Base-by-base conservation (phyloP, 2,797 vertebrate species). In the Ataeniobius toweri region DNA sequence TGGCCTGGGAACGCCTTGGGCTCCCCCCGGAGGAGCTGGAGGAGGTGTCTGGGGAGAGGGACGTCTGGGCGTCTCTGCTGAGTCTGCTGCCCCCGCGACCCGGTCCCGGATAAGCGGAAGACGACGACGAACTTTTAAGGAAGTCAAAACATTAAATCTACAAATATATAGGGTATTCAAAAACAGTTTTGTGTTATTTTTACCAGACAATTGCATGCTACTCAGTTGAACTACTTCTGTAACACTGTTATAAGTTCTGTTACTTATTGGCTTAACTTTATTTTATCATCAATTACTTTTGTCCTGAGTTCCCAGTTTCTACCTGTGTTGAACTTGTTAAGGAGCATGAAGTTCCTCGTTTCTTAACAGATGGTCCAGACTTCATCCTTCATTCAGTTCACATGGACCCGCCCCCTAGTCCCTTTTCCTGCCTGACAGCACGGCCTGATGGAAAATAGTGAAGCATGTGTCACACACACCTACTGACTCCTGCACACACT, bases 351-450 rank as follows among this genome's bases (percentile, higher is more conserved):
- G 51, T 53, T 6, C 24, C 5, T 46, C n/a, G 2, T 71, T 39
- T 39, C 14, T 28, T 4, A 39, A 61, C 58, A 13, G 46, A 20
- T 50, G 12, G 5, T 76, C 67, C 0, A 72, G 56, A 69, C 69
- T 46, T 83, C 75, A 53, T 55, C 73, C 71, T 41, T n/a, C 65
- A 75, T 85, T 88, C 82, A 71, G 72, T 84, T 77, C 79, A 74
- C 80, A 61, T 28, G 41, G 12, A 46, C 53, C 53, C 79, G 81
- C 89, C 41, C 73, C 53, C 41, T 77, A 71, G 63, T 71, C 59
- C 63, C 59, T 20, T 82, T 68, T 83, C 80, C 67, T 44, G 78
- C 82, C 46, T 88, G 89, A 90, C 90, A 81, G 87, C 84, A 79
- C 73, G 51, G 71, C 78, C 82, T 89, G 88, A 88, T 85, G 78